Evolutionary conservation across 2,113 vertebrate genomes (phyloP).

Genomic region (Numida meleagris): DNA sequence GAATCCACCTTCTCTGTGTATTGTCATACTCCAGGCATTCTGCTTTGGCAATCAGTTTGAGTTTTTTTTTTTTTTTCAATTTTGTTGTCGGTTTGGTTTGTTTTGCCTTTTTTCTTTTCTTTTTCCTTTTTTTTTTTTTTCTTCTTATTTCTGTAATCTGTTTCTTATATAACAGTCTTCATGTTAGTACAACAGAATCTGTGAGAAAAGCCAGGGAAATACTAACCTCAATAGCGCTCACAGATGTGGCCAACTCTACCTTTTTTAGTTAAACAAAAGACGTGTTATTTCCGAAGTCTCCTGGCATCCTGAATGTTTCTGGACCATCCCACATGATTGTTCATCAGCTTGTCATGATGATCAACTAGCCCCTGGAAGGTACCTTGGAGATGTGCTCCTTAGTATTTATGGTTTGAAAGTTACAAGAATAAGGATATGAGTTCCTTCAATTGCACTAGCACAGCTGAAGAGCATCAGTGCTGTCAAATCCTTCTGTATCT

Average conservation of each 20-base stretch:
- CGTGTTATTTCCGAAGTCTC: not conserved
- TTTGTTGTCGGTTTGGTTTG: accelerated
- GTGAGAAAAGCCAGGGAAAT: not conserved
- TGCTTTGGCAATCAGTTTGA: not conserved
- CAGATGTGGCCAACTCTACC: not conserved
- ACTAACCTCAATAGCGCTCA: not conserved
- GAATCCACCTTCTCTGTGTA: not conserved
- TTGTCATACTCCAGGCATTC: not conserved
- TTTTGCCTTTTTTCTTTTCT: no score
- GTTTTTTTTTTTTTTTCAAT: not conserved
- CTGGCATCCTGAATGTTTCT: not conserved
- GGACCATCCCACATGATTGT: not conserved
- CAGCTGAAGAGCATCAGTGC: not conserved
- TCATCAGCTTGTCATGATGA: not conserved
- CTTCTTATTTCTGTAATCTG: not conserved
- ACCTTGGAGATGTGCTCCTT: not conserved
- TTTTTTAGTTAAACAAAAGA: not conserved
- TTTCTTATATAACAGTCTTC: not conserved
- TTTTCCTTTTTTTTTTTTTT: no score
- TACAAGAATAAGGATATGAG: not conserved
- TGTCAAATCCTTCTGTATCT: not conserved
- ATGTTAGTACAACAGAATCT: not conserved
- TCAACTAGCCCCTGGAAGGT: not conserved
- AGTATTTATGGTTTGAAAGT: not conserved
- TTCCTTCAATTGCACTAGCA: not conserved